These are phyloP conservation scores for Chlorops oryzae DNA, from an alignment of 1,140 invertebrate genomes.

Conservation along the genomic window DNA sequence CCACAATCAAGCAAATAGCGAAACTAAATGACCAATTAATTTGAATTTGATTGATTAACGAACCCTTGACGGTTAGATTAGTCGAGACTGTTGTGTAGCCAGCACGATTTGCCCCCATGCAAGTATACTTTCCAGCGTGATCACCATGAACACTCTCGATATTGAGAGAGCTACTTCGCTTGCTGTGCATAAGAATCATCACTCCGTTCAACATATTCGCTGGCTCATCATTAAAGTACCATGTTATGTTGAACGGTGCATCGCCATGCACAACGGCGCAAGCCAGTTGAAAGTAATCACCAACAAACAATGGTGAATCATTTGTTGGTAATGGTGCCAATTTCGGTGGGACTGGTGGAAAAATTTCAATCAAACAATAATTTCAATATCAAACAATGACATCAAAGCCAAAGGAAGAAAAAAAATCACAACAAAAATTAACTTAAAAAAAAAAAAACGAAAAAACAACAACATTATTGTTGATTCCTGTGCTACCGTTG, in stretches of 20 bases:
- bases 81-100: conserved; percentile 58
- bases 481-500: conserved; percentile 59
- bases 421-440: conserved; percentile 10
- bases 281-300: conserved; percentile 67
- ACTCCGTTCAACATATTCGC: conserved; percentile 30
- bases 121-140: conserved; percentile 64
- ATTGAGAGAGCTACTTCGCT: conserved; percentile 62
- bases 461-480: neutral
- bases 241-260: conserved; percentile 67
- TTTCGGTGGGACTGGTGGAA: conserved; percentile 63
- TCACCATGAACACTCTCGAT: conserved; percentile 64
- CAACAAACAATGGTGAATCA: conserved; percentile 69
- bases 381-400: neutral
- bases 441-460: conserved; percentile 10
- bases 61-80: conserved; percentile 55
- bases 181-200: conserved; percentile 45
- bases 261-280: conserved; percentile 76
- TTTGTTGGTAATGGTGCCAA: conserved; percentile 61
- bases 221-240: conserved; percentile 67
- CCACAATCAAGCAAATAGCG: no score
- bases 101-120: conserved; percentile 68
- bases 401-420: conserved; percentile 2
- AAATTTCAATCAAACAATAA: neutral
- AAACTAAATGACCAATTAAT: neutral
- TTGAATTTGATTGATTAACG: conserved; percentile 18